Evolutionary conservation across 1,140 invertebrate species (phyloP), one percentile per base, ranked within the genome.

Genomic region (Diploscapter pachys): DNA sequence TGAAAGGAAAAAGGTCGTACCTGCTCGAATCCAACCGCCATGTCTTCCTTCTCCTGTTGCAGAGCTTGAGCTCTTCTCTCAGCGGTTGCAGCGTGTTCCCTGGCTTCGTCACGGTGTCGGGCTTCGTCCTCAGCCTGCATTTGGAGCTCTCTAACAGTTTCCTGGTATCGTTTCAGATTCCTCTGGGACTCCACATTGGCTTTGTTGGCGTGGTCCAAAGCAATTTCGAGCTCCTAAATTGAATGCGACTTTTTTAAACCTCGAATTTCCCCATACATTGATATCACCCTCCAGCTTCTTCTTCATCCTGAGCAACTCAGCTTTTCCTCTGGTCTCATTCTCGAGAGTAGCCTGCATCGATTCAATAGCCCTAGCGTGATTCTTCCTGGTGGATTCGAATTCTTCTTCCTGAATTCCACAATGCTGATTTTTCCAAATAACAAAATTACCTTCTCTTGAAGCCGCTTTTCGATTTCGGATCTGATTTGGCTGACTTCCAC

Each of bases 231-330:
- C 87, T 99, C 81, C 80, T 81, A 52, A 64, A 82, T 59, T 59
- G 9, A 11, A 59, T 59, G 9, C 57, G 9, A 59, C 57, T 59
- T 59, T 59, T 59, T 59, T 59, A 59, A 59, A 31, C 57, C 31
- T 59, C 57, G 57, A 11, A 59, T 59, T 59, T 59, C 57, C 31
- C 11, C 65, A 31, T 79, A 79, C 96, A 87, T 98, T 98, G 89
- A 99, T 98, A 89, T 99, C 96, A 81, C 92, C 92, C 88, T 99
- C 96, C 80, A 99, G 90, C 89, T 99, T 99, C 92, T 99, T 99
- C 92, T 98, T 99, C 92, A 97, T 94, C 88, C 95, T 92, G 80
- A 98, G 90, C 79, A 96, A 94, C 90, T 99, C 96, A 89, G 95
- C 93, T 88, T 98, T 98, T 83, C 95, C 95, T 90, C 97, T 96